Evolutionary conservation across 37 sponge, comb jelly and placozoan genomes (phyloP).

Genomic region (Spongilla lacustris): DNA sequence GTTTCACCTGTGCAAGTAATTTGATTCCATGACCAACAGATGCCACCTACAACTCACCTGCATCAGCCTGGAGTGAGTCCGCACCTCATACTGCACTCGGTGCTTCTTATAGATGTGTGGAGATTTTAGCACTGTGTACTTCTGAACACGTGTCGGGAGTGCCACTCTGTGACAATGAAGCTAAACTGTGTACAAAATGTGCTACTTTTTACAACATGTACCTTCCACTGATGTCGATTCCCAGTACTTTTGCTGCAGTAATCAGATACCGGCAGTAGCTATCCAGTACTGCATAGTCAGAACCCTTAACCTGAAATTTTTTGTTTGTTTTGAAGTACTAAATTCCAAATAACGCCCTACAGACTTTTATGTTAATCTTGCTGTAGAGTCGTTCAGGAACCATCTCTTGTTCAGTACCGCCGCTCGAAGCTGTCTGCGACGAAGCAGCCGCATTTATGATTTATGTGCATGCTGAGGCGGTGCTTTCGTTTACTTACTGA

Average conservation of each 20-base stretch:
- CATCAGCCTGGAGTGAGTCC: conserved; percentile 80
- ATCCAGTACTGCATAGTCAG: conserved; percentile 83
- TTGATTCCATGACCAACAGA: not conserved
- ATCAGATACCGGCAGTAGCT: conserved; percentile 83
- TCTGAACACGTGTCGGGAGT: conserved; percentile 75
- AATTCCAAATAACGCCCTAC: not conserved
- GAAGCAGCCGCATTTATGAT: not conserved
- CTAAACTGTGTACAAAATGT: no score
- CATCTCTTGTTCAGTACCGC: conserved; percentile 27
- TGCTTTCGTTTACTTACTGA: not conserved
- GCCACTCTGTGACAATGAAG: conserved; percentile 48
- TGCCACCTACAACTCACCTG: conserved; percentile 42
- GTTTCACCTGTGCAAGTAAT: conserved; percentile 35
- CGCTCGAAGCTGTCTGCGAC: not conserved
- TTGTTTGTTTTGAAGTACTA: not conserved
- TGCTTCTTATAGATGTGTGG: conserved; percentile 94
- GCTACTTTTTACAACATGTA: no score
- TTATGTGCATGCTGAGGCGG: not conserved
- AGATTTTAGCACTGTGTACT: conserved; percentile 90
- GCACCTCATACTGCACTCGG: conserved; percentile 87
- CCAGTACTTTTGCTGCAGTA: conserved; percentile 75
- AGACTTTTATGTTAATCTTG: conserved; percentile 52
- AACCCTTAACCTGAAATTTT: conserved; percentile 69
- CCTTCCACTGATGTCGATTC: conserved; percentile 73
- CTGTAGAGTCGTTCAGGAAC: conserved; percentile 60